Conservation (phyloP, 2,888 invertebrate species). For the Eilema depressum region DNA sequence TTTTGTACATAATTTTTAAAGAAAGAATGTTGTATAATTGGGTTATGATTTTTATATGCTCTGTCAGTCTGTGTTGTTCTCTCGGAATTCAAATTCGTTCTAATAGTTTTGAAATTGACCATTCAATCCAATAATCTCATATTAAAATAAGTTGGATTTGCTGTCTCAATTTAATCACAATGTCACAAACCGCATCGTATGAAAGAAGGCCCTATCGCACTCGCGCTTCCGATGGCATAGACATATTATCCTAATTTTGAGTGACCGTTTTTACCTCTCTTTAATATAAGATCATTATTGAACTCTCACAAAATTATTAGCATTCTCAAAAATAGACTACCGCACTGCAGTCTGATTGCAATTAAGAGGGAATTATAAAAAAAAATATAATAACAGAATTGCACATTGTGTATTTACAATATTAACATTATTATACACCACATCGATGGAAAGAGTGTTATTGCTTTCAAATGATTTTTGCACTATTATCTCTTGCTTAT, state of each 20-base stretch:
- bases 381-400: slow-evolving; percentile 47
- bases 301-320: slow-evolving; percentile 3
- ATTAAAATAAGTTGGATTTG: background rate
- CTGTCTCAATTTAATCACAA: background rate
- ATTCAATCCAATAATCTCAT: background rate
- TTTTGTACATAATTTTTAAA: background rate
- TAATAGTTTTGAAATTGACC: background rate
- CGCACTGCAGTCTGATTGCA: slow-evolving; percentile 18
- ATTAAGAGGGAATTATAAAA: slow-evolving; percentile 31
- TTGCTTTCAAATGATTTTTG: background rate
- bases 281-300: background rate
- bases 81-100: slow-evolving; percentile 2
- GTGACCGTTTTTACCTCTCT: background rate
- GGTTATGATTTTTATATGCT: background rate
- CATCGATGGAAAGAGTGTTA: slow-evolving; percentile 2
- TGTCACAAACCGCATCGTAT: background rate
- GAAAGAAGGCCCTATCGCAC: background rate
- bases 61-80: background rate
- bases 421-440: slow-evolving; percentile 39
- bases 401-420: slow-evolving; percentile 55
- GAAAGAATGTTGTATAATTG: background rate
- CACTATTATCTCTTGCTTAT: slow-evolving; percentile 10
- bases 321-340: slow-evolving; percentile 5
- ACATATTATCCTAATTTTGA: background rate
- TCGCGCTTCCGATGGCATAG: no score